Evolutionary conservation across 2,113 vertebrate species (phyloP).

Genomic region (Turdus rufiventris): DNA sequence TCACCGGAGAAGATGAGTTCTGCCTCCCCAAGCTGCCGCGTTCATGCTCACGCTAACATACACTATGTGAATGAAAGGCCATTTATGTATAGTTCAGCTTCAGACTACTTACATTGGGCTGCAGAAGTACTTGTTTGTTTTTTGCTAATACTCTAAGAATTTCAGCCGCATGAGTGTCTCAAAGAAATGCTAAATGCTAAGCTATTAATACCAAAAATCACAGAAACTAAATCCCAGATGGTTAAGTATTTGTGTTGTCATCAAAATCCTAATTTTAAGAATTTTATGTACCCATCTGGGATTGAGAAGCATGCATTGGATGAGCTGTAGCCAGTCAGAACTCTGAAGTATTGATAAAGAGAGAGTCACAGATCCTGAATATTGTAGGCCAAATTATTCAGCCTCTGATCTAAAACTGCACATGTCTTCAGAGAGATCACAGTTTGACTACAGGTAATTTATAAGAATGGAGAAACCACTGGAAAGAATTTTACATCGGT

Average conservation of each 20-base stretch:
- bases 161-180: neutral
- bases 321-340: neutral
- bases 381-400: neutral
- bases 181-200: constrained; percentile 11
- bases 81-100: neutral
- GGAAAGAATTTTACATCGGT: neutral
- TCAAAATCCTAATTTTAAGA: constrained; percentile 20
- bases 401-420: neutral
- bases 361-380: neutral
- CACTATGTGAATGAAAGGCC: neutral
- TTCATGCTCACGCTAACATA: neutral
- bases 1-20: neutral
- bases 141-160: neutral
- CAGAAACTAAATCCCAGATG: constrained; percentile 8
- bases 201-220: constrained; percentile 36
- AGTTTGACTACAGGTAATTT: neutral
- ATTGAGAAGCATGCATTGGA: neutral
- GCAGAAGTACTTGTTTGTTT: constrained; percentile 22
- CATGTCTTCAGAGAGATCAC: neutral
- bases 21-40: rapidly evolving
- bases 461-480: neutral
- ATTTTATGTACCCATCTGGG: neutral
- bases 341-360: neutral
- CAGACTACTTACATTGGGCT: neutral
- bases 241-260: neutral